These are phyloP conservation scores for Sibirionetta formosa DNA, from an alignment of 2,797 vertebrate species.

Conservation along the genomic window DNA sequence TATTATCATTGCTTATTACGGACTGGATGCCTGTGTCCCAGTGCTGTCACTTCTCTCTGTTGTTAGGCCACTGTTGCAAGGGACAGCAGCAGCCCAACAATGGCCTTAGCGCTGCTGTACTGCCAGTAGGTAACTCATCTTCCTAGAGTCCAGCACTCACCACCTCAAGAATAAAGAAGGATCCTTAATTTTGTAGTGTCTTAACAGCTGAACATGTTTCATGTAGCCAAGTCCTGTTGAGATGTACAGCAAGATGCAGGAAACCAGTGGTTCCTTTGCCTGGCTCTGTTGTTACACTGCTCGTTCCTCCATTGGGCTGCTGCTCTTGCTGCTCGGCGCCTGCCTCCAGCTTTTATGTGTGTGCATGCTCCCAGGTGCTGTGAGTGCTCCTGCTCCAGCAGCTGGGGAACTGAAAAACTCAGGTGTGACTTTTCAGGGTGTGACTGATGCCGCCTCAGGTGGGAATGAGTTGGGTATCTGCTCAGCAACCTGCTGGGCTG, in stretches of 20 bases:
- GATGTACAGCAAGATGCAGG: background rate
- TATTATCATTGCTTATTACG: background rate
- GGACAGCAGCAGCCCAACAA: background rate
- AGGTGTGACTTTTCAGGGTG: background rate
- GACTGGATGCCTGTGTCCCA: background rate
- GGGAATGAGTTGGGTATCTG: background rate
- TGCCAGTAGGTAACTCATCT: rapidly evolving
- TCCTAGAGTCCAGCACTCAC: background rate
- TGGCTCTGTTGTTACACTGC: background rate
- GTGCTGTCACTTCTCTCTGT: background rate
- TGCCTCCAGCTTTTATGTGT: background rate
- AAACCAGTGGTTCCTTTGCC: background rate
- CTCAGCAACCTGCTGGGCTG: background rate
- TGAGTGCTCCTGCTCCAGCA: background rate
- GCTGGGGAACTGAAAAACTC: background rate
- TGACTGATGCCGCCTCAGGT: rapidly evolving
- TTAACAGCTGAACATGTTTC: background rate
- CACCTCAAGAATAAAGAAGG: background rate
- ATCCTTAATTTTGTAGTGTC: background rate
- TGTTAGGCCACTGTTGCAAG: rapidly evolving
- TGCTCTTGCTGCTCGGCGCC: background rate
- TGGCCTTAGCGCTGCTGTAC: too few species aligned
- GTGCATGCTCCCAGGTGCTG: rapidly evolving
- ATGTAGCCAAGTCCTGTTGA: background rate
- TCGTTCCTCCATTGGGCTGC: background rate